A percentile compares a stretch with the other conserved stretches of the same genome.
phyloP scores from a whole-genome alignment of 2,888 invertebrate species.

The Scaptomyza parva region DNA sequence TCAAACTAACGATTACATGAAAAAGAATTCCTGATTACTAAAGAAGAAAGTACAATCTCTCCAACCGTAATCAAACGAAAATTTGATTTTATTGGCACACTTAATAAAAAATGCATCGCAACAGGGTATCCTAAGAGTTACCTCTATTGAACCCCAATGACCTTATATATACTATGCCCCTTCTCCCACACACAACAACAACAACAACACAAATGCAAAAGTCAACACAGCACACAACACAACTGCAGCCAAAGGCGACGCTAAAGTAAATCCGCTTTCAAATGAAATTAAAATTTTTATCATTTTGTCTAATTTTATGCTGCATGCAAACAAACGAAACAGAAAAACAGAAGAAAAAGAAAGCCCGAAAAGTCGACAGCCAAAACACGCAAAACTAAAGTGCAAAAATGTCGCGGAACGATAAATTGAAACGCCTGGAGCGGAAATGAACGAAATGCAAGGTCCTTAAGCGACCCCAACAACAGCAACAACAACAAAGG shows the following conservation, averaged over 20 bases:
- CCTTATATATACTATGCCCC: neutral
- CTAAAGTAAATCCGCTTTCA: conserved; percentile 63
- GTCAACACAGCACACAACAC: conserved; percentile 30
- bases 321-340: conserved; percentile 57
- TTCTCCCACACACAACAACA: neutral
- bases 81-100: too few species aligned
- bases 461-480: conserved; percentile 58
- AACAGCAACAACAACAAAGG: too few species aligned
- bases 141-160: conserved; percentile 35
- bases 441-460: conserved; percentile 55
- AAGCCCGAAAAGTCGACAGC: conserved; percentile 26
- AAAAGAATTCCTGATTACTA: neutral
- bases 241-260: conserved; percentile 51
- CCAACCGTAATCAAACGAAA: too few species aligned
- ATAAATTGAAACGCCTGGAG: conserved; percentile 70
- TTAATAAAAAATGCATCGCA: neutral
- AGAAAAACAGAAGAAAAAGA: conserved; percentile 44
- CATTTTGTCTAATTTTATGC: conserved; percentile 69
- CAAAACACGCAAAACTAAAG: conserved; percentile 67
- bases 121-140: conserved; percentile 34
- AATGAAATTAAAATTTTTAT: conserved; percentile 78
- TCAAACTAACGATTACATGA: neutral
- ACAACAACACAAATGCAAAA: conserved; percentile 35
- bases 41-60: neutral
- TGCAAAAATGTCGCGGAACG: conserved; percentile 76